phyloP scores from a whole-genome alignment of 1,140 invertebrate genomes.

The Elysia chlorotica region DNA sequence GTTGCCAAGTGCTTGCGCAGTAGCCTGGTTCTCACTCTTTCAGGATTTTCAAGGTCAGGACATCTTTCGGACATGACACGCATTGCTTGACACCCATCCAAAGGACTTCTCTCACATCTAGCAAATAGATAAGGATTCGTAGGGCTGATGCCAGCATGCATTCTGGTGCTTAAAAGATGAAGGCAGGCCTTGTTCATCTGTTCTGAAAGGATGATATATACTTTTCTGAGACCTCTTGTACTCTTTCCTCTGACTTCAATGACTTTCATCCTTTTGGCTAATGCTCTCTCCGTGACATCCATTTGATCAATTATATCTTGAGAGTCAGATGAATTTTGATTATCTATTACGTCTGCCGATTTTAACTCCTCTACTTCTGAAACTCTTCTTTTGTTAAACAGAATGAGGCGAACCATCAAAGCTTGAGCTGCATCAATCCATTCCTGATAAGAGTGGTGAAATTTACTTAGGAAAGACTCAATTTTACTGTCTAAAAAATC shows the following conservation, averaged over 20 bases:
- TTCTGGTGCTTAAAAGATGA: background rate
- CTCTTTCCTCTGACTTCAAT: conserved; percentile 28
- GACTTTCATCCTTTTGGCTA: conserved; percentile 21
- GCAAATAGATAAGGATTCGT: background rate
- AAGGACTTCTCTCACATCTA: background rate
- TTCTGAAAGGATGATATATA: conserved; percentile 20
- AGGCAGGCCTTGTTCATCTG: conserved; percentile 16
- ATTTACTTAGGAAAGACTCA: background rate
- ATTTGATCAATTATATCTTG: background rate
- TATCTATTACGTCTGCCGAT: conserved; percentile 1
- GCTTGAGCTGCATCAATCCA: background rate
- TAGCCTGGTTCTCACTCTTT: conserved; percentile 1
- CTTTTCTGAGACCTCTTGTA: conserved; percentile 25
- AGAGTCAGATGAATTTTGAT: background rate
- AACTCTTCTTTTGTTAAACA: conserved; percentile 26
- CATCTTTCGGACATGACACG: conserved; percentile 9
- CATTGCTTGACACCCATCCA: background rate
- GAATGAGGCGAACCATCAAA: conserved; percentile 10
- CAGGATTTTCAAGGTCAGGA: conserved; percentile 8
- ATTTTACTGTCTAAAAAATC: background rate
- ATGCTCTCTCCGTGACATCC: background rate
- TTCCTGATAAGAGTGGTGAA: background rate
- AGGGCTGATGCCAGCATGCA: background rate
- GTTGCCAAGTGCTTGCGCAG: conserved; percentile 25
- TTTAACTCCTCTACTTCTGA: conserved; percentile 22